phyloP scores from a whole-genome alignment of 2,888 invertebrate species.

The Meliscaeva auricollis region DNA sequence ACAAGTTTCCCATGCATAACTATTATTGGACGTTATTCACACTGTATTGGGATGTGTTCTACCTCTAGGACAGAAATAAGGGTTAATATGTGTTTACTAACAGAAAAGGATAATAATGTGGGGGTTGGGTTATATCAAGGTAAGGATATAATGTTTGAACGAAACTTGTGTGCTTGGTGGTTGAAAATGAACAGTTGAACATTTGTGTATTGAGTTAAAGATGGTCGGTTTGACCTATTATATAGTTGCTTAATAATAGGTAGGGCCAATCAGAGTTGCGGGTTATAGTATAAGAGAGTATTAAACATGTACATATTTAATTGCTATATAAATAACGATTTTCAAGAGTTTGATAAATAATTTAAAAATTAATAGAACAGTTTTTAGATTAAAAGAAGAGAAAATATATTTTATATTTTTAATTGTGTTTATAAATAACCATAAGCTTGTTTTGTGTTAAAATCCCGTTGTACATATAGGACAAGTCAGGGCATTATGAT shows the following conservation, averaged over 20 bases:
- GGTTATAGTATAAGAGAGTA: constrained; percentile 31
- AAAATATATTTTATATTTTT: too few relatives aligned
- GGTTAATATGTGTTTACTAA: constrained; percentile 49
- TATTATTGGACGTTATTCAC: constrained; percentile 78
- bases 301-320: constrained; percentile 1
- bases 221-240: constrained; percentile 71
- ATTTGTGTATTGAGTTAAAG: constrained; percentile 37
- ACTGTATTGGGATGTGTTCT: constrained; percentile 4
- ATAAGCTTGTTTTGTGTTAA: too few relatives aligned
- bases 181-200: constrained; percentile 44
- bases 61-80: constrained; percentile 6
- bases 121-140: constrained; percentile 29
- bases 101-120: constrained; percentile 36
- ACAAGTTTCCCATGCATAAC: constrained; percentile 82
- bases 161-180: constrained; percentile 47
- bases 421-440: too few relatives aligned
- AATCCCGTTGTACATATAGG: too few relatives aligned
- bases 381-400: too few relatives aligned
- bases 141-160: constrained; percentile 4
- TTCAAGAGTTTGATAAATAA: too few relatives aligned
- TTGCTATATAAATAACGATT: too few relatives aligned
- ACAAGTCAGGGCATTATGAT: too few relatives aligned
- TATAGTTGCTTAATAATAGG: constrained; percentile 61
- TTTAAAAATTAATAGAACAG: too few relatives aligned
- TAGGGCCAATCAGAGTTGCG: constrained; percentile 62